Evolutionary conservation across 1,140 invertebrate species (phyloP).

Genomic region (Magallana angulata): DNA sequence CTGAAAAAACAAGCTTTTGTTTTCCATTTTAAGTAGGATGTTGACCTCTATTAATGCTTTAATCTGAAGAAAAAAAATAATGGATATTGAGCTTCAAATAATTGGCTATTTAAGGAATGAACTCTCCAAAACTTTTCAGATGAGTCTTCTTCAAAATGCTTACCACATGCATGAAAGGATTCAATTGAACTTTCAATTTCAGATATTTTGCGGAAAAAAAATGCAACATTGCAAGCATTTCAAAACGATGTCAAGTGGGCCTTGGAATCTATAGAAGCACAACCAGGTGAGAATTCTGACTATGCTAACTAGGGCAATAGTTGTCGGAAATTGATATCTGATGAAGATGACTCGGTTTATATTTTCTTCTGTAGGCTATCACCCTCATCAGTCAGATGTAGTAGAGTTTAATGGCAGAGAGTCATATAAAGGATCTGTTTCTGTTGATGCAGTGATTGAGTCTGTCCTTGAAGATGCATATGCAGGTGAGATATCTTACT

Average conservation of each 20-base stretch:
- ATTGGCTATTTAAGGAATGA: conserved; percentile 18
- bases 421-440: too few relatives aligned
- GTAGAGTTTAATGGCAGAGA: too few relatives aligned
- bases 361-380: neutral
- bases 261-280: conserved; percentile 14
- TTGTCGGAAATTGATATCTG: conserved; percentile 6
- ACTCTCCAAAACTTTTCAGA: conserved; percentile 17
- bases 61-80: conserved; percentile 8
- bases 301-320: conserved; percentile 2
- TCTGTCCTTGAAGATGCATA: too few relatives aligned
- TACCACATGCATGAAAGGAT: conserved; percentile 1
- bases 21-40: conserved; percentile 17
- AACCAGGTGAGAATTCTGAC: neutral
- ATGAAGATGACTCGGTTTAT: conserved; percentile 9
- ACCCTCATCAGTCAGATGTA: neutral
- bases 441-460: too few relatives aligned
- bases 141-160: conserved; percentile 17
- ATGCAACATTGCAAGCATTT: conserved; percentile 11
- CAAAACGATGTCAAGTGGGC: conserved; percentile 3
- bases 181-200: conserved; percentile 8
- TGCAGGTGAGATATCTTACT: too few relatives aligned
- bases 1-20: conserved; percentile 12
- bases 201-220: neutral
- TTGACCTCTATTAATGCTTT: conserved; percentile 21
- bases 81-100: conserved; percentile 13